Percentiles rank a stretch among this genome's conserved stretches.
Evolutionary conservation across 2,797 vertebrate genomes (phyloP).

Genomic region (Characodon lateralis): DNA sequence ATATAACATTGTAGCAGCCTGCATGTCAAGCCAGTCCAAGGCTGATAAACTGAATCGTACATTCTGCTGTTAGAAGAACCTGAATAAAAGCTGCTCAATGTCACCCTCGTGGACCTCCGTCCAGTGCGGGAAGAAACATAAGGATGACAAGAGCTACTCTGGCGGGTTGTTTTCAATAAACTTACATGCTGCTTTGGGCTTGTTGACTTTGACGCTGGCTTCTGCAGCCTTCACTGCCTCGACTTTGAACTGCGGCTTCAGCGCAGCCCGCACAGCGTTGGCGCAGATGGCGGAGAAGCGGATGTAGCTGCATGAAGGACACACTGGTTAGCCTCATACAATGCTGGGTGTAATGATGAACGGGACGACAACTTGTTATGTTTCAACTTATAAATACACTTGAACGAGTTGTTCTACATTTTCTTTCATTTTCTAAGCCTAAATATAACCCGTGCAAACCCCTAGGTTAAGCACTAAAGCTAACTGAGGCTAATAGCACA

Average conservation of each 20-base stretch:
- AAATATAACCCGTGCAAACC: not conserved
- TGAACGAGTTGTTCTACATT: not conserved
- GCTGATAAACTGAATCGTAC: no score
- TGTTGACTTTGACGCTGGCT: slow-evolving; percentile 81
- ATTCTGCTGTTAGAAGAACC: not conserved
- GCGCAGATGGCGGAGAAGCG: slow-evolving; percentile 94
- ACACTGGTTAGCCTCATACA: slow-evolving; percentile 26
- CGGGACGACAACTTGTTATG: not conserved
- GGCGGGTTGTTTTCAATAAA: not conserved
- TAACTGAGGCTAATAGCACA: slow-evolving; percentile 18
- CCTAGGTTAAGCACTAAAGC: slow-evolving; percentile 12
- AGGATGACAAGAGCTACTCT: not conserved
- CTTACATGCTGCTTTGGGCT: slow-evolving; percentile 69
- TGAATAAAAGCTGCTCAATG: not conserved
- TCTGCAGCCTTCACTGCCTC: slow-evolving; percentile 83
- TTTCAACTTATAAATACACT: not conserved
- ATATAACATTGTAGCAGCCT: no score
- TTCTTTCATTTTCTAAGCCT: not conserved
- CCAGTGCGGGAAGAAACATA: not conserved
- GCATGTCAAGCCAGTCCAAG: no score
- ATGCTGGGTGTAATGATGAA: not conserved
- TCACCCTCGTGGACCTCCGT: not conserved
- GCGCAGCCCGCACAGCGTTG: slow-evolving; percentile 84
- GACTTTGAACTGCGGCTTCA: slow-evolving; percentile 86
- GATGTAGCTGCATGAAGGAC: slow-evolving; percentile 85